A percentile compares a stretch with the other conserved stretches of the same genome.
These are phyloP conservation scores for Gasterosteus aculeatus DNA, from an alignment of 2,113 vertebrate genomes.

Conservation along the genomic window DNA sequence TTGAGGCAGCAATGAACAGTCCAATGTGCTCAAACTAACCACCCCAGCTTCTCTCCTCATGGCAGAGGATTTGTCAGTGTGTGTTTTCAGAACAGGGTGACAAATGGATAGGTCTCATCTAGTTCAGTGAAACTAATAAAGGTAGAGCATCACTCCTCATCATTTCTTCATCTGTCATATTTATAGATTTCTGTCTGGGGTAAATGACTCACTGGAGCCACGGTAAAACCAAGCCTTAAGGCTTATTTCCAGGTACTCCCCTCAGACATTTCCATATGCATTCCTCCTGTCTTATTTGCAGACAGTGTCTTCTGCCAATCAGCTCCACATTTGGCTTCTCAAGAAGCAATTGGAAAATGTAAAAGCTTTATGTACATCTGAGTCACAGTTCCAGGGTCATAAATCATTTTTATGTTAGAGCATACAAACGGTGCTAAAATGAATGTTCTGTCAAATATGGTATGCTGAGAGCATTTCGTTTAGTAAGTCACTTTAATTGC, in stretches of 20 bases:
- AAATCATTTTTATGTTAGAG: conserved; percentile 3
- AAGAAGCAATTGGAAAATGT: conserved; percentile 28
- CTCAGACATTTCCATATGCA: conserved; percentile 53
- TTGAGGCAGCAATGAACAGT: conserved; percentile 2
- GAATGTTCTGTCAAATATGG: neutral
- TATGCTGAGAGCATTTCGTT: neutral
- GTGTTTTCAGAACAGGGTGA: conserved; percentile 34
- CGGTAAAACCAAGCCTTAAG: conserved; percentile 35
- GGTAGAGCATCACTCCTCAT: conserved; percentile 62
- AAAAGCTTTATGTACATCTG: conserved; percentile 13
- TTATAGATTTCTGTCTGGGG: conserved; percentile 67
- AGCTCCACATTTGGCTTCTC: conserved; percentile 14
- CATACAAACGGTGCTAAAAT: neutral
- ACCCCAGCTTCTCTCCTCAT: neutral
- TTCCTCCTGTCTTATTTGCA: conserved; percentile 52
- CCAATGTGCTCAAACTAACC: conserved; percentile 20
- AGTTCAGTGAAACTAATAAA: conserved; percentile 54
- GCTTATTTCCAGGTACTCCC: conserved; percentile 62
- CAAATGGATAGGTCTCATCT: conserved; percentile 35
- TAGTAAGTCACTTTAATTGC: conserved; percentile 14
- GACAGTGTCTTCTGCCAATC: conserved; percentile 40
- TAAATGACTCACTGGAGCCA: conserved; percentile 50
- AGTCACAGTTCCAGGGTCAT: neutral
- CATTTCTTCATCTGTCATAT: conserved; percentile 65
- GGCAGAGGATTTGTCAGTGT: conserved; percentile 4